These are phyloP conservation scores for Dendrocincla fuliginosa DNA, from an alignment of 2,797 vertebrate genomes.

Conservation along the genomic window DNA sequence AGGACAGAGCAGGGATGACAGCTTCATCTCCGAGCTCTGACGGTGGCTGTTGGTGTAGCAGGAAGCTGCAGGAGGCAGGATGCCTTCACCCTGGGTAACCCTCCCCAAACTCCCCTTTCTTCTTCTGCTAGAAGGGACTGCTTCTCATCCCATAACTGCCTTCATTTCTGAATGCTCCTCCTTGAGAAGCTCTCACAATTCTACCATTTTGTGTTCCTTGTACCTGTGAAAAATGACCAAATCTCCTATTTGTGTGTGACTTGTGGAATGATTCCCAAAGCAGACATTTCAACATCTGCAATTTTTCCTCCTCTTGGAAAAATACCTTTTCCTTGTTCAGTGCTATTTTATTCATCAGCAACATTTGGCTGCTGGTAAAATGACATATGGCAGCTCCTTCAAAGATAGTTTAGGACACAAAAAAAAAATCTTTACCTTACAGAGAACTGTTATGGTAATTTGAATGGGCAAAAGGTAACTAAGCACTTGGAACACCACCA, in stretches of 20 bases:
- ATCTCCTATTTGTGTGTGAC: background rate
- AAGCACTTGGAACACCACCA: background rate
- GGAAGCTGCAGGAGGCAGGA: background rate
- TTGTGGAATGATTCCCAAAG: background rate
- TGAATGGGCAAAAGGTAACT: background rate
- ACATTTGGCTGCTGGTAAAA: background rate
- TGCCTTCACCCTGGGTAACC: background rate
- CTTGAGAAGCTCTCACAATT: too few species aligned
- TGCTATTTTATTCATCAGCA: background rate
- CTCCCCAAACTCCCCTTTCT: background rate
- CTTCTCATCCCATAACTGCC: background rate
- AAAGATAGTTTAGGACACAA: background rate
- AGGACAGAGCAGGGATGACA: background rate
- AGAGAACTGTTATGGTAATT: background rate
- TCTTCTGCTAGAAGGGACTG: background rate
- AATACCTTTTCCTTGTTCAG: background rate
- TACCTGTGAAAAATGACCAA: background rate
- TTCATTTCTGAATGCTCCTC: background rate
- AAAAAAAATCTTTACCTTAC: background rate
- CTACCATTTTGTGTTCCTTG: accelerated
- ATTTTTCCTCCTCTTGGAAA: background rate
- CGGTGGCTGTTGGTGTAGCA: accelerated
- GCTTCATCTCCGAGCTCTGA: background rate
- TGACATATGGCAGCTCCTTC: background rate
- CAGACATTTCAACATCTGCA: background rate